phyloP scores from a whole-genome alignment of 2,888 invertebrate species.

The Diabrotica balteata region DNA sequence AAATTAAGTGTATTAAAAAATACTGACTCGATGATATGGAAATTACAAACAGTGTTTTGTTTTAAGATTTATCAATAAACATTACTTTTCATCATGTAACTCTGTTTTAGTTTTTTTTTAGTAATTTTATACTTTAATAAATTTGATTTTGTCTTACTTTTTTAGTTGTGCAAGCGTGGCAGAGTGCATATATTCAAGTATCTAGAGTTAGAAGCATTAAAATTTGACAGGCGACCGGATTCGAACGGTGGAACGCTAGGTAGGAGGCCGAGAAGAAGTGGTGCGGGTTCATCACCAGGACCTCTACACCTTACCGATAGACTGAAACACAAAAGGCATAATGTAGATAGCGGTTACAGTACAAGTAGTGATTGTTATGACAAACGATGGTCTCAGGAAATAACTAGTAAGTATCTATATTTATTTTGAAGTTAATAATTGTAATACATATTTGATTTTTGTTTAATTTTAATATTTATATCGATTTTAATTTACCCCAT shows the following conservation, averaged over 20 bases:
- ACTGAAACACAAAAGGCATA: constrained; percentile 70
- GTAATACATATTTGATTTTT: constrained; percentile 7
- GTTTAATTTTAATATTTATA: neutral
- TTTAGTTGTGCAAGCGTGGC: constrained; percentile 87
- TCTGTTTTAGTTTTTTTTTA: no score
- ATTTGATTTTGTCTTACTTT: constrained; percentile 31
- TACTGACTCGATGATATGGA: no score
- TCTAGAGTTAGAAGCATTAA: constrained; percentile 86
- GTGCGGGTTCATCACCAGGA: constrained; percentile 60
- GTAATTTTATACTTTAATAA: no score
- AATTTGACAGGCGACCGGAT: constrained; percentile 66
- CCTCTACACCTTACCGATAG: constrained; percentile 56
- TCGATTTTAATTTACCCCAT: no score
- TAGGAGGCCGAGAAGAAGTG: constrained; percentile 63
- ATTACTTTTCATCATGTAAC: no score
- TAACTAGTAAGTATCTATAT: constrained; percentile 61
- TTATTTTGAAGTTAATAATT: constrained; percentile 3
- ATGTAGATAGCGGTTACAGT: constrained; percentile 89
- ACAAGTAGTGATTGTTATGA: constrained; percentile 84
- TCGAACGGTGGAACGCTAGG: constrained; percentile 61
- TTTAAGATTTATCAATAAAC: no score
- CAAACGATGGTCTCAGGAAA: constrained; percentile 84
- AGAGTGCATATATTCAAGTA: constrained; percentile 95
- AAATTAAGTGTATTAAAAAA: no score
- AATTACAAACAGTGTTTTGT: no score